Percentiles rank a stretch among this genome's conserved stretches.
Conservation (phyloP, 37 sponge, comb jelly and placozoan species). For the Aphrocallistes beatrix region DNA sequence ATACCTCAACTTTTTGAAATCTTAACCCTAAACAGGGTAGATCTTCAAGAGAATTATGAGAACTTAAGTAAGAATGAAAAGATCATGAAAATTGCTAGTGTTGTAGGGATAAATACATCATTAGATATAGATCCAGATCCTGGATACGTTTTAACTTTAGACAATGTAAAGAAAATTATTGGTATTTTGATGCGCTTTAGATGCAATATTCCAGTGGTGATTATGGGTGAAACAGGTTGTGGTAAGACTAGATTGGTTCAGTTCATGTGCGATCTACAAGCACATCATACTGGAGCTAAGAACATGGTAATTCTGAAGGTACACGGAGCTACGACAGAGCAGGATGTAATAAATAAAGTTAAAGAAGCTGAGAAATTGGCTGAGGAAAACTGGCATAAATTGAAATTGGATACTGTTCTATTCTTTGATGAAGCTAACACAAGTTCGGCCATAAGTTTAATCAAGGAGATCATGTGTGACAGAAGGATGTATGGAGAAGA, state of each 20-base stretch:
- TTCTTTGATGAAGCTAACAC: slow-evolving; percentile 99
- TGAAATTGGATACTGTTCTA: slow-evolving; percentile 56
- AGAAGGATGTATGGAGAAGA: slow-evolving; percentile 55
- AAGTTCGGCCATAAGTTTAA: slow-evolving; percentile 78
- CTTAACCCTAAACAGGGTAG: not conserved
- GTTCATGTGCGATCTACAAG: slow-evolving; percentile 73
- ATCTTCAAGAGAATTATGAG: not conserved
- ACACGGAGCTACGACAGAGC: slow-evolving; percentile 69
- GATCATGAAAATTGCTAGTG: slow-evolving; percentile 21
- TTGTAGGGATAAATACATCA: slow-evolving; percentile 37
- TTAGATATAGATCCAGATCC: not conserved
- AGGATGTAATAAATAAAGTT: slow-evolving; percentile 32
- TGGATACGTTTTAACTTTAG: not conserved
- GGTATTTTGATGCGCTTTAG: slow-evolving; percentile 28
- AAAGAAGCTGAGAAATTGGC: slow-evolving; percentile 43
- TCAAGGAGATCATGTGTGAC: slow-evolving; percentile 98
- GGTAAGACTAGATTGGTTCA: slow-evolving; percentile 86
- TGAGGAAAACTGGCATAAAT: slow-evolving; percentile 18
- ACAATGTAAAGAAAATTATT: not conserved
- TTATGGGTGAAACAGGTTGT: slow-evolving; percentile 99
- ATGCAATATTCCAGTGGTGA: slow-evolving; percentile 80
- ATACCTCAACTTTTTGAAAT: not conserved
- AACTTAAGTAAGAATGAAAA: not conserved
- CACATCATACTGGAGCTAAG: slow-evolving; percentile 16
- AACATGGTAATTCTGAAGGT: slow-evolving; percentile 65